Base-by-base conservation (phyloP, 2,113 vertebrate species). In the Colius striatus region DNA sequence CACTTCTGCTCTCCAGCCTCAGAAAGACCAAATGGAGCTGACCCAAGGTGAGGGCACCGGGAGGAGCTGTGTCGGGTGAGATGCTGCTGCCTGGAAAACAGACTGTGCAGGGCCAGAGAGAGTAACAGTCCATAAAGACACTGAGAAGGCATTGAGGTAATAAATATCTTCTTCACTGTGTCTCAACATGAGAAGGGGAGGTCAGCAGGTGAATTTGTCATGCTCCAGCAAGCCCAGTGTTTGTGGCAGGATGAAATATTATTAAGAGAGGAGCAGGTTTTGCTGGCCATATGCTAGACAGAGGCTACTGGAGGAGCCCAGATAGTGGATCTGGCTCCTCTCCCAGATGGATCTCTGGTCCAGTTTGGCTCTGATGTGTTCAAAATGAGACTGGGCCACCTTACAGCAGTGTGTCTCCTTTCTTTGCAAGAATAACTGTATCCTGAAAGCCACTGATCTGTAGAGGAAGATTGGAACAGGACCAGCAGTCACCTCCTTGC, bases 1-100 rank as follows among this genome's bases (percentile, higher is more conserved):
- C 0, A 1, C 2, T 77, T 67, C 53, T 74, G n/a, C 47, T 67
- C 18, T 41, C 36, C 17, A 2, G 1, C 29, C 29, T 91, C 11
- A 70, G 41, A 66, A 54, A 38, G 43, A 29, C 19, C 15, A 62
- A 10, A 67, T 8, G 5, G 36, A 79, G 11, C 55, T 1, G 15
- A 57, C 11, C 10, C 23, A 65, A 65, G 45, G 4, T 29, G 41
- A 68, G 58, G 8, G n/a, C 27, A 41, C 7, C 10, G 29, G 11
- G 2, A 80, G 13, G 10, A 86, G 27, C 7, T 3, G 9, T 19
- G 26, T 53, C 2, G 7, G 13, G 32, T 19, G 27, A 21, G 6
- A 67, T 16, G 17, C 2, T 38, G n/a, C 8, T 57, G 25, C 22
- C 43, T 75, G 29, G 58, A 76, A 82, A 83, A 82, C 15, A 67